These are phyloP conservation scores for Centroberyx gerrardi DNA, from an alignment of 2,797 vertebrate species.

Conservation along the genomic window DNA sequence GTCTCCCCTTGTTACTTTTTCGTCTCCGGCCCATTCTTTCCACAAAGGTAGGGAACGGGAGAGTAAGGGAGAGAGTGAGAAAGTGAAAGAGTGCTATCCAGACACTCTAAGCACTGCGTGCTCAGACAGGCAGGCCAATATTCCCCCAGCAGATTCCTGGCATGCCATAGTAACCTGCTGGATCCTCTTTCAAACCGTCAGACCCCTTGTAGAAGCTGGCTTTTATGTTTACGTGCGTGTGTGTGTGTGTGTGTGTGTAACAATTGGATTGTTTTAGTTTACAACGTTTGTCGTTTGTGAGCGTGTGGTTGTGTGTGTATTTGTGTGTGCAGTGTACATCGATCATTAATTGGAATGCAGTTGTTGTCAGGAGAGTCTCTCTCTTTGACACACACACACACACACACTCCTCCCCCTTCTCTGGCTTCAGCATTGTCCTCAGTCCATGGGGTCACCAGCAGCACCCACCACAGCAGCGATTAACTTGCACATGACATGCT, in stretches of 20 bases:
- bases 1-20: slow-evolving; percentile 30
- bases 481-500: slow-evolving; percentile 53
- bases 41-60: slow-evolving; percentile 33
- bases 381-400: slow-evolving; percentile 13
- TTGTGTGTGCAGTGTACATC: slow-evolving; percentile 19
- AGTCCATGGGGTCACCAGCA: slow-evolving; percentile 41
- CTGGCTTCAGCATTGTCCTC: slow-evolving; percentile 43
- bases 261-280: slow-evolving; percentile 27
- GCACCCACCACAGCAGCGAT: background rate
- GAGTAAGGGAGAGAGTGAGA: slow-evolving; percentile 28
- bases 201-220: slow-evolving; percentile 50
- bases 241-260: slow-evolving; percentile 34
- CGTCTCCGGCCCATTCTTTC: slow-evolving; percentile 57
- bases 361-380: slow-evolving; percentile 22
- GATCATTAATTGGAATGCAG: background rate
- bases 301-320: slow-evolving; percentile 1
- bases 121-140: slow-evolving; percentile 84
- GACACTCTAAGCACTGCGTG: slow-evolving; percentile 74
- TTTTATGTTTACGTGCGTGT: slow-evolving; percentile 30
- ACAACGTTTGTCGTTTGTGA: background rate
- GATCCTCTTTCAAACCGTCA: slow-evolving; percentile 75
- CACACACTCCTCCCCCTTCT: slow-evolving; percentile 3
- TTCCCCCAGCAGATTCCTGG: slow-evolving; percentile 85
- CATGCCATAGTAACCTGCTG: slow-evolving; percentile 89
- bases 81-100: slow-evolving; percentile 66